Evolutionary conservation across 2,888 invertebrate genomes (phyloP), one percentile per base, ranked within the genome.

Genomic region (Nudaria mundana): DNA sequence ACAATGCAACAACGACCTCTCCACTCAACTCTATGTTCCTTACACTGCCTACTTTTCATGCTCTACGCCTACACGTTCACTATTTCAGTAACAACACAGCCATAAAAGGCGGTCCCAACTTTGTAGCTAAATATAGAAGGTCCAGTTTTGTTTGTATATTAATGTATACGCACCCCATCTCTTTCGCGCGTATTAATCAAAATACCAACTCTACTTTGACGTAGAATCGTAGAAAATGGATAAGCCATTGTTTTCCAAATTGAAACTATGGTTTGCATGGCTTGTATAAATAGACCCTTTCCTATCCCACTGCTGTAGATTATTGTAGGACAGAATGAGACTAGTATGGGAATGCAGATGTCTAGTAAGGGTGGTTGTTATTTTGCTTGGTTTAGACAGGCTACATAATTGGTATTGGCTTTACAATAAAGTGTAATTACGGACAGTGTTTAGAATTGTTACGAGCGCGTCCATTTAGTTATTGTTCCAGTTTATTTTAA

Each of bases 151-250:
- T 44, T 34, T 48, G 47, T 43, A 41, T 28, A 35, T 33, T 22
- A 31, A 51, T 40, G 53, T 44, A 45, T 63, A 78, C 76, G 79
- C 79, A 81, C 78, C 79, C 81, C 73, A 71, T 87, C 87, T 84
- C 84, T 86, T 82, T 87, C 82, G 68, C 83, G 77, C 85, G 78
- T 84, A 87, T 87, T 88, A 88, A 88, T 88, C 87, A 88, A 86
- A 87, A 87, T 85, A 84, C 79, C 71, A 78, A 81, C 81, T 82
- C 82, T 80, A 83, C 84, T 86, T 87, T 88, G 87, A 87, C 88
- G 82, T 81, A 70, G 85, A 85, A 80, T 84, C 78, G 79, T 76
- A 78, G 86, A 80, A 83, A 86, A 86, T 87, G 87, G 88, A 86
- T 87, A 87, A 84, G 86, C 84, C 73, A 86, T 88, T 88, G 88